phyloP scores from a whole-genome alignment of 1,140 invertebrate species.

The Drosophila lowei region DNA sequence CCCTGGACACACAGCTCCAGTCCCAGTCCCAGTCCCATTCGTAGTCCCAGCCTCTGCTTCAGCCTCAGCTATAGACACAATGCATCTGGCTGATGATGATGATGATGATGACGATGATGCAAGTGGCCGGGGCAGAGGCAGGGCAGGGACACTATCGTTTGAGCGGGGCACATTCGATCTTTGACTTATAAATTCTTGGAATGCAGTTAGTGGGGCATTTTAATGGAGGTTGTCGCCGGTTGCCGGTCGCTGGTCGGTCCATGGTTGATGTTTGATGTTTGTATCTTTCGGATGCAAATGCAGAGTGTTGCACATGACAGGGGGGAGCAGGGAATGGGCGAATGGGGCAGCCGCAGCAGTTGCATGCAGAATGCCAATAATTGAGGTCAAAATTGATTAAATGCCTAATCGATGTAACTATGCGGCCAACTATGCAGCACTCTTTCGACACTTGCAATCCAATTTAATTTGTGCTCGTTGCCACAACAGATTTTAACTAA shows the following conservation, averaged over 20 bases:
- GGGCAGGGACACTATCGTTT: conserved; percentile 56
- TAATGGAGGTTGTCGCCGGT: conserved; percentile 63
- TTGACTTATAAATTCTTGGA: conserved; percentile 81
- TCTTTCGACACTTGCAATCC: conserved; percentile 20
- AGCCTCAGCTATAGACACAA: conserved; percentile 35
- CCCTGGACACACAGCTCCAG: conserved; percentile 40
- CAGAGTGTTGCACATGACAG: conserved; percentile 1
- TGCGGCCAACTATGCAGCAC: conserved; percentile 1
- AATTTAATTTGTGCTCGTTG: no score
- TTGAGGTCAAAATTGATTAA: conserved; percentile 65
- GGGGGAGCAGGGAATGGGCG: conserved; percentile 17
- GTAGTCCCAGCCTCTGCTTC: conserved; percentile 8
- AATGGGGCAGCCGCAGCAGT: conserved; percentile 5
- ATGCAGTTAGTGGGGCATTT: conserved; percentile 77
- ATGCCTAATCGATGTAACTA: conserved; percentile 45
- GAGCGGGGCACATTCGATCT: conserved; percentile 72
- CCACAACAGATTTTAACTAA: no score
- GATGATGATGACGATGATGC: conserved; percentile 8
- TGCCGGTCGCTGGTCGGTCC: conserved; percentile 3
- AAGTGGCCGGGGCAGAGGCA: background rate
- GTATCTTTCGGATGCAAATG: conserved; percentile 51
- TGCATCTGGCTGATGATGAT: conserved; percentile 8
- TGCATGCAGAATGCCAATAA: conserved; percentile 43
- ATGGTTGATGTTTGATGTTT: background rate
- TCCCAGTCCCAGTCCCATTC: conserved; percentile 5